phyloP scores from a whole-genome alignment of 2,888 invertebrate species.

The Subacronicta megacephala region DNA sequence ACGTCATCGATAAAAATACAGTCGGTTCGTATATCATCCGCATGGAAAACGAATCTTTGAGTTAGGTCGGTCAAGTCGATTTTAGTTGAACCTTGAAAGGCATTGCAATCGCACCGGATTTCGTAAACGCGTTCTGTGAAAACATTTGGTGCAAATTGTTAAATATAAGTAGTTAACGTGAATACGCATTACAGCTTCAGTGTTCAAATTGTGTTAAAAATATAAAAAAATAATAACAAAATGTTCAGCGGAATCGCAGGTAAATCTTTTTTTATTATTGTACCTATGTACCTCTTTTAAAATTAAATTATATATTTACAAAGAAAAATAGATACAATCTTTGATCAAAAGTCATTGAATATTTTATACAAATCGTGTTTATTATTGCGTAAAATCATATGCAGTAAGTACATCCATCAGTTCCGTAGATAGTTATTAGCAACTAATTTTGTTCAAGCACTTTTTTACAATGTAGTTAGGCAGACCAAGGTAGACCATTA shows the following conservation, averaged over 20 bases:
- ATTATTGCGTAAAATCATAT: too few species aligned
- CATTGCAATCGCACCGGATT: conserved; percentile 69
- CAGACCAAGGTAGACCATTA: too few species aligned
- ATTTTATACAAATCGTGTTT: too few species aligned
- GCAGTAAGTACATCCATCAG: neutral
- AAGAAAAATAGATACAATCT: too few species aligned
- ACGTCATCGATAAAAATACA: conserved; percentile 84
- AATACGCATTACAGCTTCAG: conserved; percentile 37
- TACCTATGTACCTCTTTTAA: too few species aligned
- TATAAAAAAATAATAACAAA: conserved; percentile 60
- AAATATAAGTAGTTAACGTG: conserved; percentile 39
- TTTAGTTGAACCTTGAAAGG: conserved; percentile 65
- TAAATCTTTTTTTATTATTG: conserved; percentile 44
- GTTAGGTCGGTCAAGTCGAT: conserved; percentile 60
- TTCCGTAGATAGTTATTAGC: conserved; percentile 18
- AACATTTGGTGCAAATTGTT: conserved; percentile 57
- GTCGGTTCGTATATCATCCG: conserved; percentile 65
- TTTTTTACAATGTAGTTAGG: conserved; percentile 3
- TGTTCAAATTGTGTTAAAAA: conserved; percentile 55
- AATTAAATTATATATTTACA: too few species aligned
- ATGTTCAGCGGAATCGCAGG: conserved; percentile 88
- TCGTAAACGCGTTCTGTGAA: conserved; percentile 62
- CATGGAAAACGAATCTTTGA: conserved; percentile 56
- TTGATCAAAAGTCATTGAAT: too few species aligned
- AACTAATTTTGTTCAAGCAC: conserved; percentile 24